phyloP scores from a whole-genome alignment of 2,113 vertebrate genomes.

The Gorsachius goisagi region DNA sequence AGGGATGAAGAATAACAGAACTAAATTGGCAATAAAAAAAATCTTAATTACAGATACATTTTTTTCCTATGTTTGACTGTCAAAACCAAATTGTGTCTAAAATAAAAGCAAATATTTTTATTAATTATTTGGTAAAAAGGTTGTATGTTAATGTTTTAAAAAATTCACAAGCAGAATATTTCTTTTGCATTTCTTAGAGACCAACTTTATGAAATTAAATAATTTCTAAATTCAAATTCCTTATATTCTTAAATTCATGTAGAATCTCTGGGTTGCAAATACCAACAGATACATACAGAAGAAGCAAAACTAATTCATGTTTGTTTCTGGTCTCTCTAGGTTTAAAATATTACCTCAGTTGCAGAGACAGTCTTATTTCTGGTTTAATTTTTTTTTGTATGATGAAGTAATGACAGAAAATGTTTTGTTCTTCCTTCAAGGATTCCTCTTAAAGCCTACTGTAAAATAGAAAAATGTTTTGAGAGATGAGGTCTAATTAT shows the following conservation, averaged over 20 bases:
- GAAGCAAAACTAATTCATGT: background rate
- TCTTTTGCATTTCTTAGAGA: background rate
- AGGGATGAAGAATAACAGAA: background rate
- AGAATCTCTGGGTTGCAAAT: background rate
- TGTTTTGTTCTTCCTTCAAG: background rate
- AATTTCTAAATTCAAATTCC: background rate
- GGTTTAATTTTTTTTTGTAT: background rate
- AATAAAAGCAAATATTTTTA: background rate
- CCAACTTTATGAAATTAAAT: background rate
- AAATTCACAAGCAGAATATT: background rate
- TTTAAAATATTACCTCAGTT: background rate
- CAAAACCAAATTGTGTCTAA: background rate
- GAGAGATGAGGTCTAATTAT: background rate
- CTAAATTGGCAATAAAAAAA: background rate
- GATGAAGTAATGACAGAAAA: background rate
- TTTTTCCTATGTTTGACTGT: background rate
- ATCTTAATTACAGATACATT: background rate
- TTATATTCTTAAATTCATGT: background rate
- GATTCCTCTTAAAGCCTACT: background rate
- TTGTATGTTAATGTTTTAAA: background rate
- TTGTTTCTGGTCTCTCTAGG: background rate
- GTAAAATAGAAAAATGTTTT: background rate
- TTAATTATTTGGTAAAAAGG: background rate
- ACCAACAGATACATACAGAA: background rate
- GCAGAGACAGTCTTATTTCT: background rate